Evolutionary conservation across 2,113 vertebrate genomes (phyloP), one percentile per base, ranked within the genome.

Genomic region (Brachyhypopomus gauderio): DNA sequence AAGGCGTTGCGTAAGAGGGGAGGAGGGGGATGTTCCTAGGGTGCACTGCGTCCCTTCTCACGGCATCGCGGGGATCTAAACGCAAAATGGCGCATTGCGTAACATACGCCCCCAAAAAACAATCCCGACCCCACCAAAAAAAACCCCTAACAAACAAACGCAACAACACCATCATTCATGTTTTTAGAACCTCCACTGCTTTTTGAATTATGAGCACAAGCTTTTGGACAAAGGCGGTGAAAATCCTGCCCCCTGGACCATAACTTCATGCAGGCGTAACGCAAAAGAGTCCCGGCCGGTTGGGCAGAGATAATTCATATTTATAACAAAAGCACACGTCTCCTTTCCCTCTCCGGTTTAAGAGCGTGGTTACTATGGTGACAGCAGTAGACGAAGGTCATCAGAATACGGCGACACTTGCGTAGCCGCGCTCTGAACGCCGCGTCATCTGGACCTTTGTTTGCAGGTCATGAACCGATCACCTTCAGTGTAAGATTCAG

Each of bases 301-400:
- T 20, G 19, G 30, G n/a, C 22, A 22, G 20, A 63, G 6, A 17
- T 36, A 41, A 4, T 81, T 81, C 41, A 38, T 62, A 9, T 59
- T 41, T 38, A 9, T 52, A 38, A 74, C 2, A 30, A 56, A 67
- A 38, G 52, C 71, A 8, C 27, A 17, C 58, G 8, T 48, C 62
- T 79, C n/a, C 23, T 23, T 55, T 25, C 41, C 72, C 69, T 69
- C 58, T 87, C 72, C 75, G 83, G 86, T 78, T 87, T 84, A 84
- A 84, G 58, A 89, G 85, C 72, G 9, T 86, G 77, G 89, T 90
- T 90, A 91, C 90, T 87, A 89, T 92, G 89, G 88, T 81, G 87
- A 91, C 87, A 85, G 84, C 78, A 84, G 62, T 83, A 69, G 80
- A 75, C 75, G 81, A 88, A 85, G 80, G 77, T 86, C 85, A 85